These are phyloP conservation scores for Drosophila mauritiana DNA, from an alignment of 1,140 invertebrate genomes.

Conservation along the genomic window DNA sequence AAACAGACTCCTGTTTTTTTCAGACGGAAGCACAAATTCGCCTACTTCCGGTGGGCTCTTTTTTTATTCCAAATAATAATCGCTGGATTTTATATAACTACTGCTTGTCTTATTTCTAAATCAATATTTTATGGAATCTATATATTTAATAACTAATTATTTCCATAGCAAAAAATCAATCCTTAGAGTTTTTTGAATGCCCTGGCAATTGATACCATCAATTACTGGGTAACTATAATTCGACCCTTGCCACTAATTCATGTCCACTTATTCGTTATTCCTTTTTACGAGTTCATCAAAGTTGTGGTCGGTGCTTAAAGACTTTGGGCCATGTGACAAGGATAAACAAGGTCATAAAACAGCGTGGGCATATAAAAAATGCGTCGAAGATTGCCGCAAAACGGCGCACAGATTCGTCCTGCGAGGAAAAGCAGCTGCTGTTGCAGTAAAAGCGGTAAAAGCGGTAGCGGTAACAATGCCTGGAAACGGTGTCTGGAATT, in stretches of 20 bases:
- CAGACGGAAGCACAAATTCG: background rate
- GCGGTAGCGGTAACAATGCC: conserved; percentile 33
- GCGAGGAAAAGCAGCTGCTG: conserved; percentile 18
- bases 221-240: conserved; percentile 33
- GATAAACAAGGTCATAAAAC: conserved; percentile 80
- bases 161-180: too few species aligned
- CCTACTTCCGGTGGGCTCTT: conserved; percentile 6
- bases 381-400: conserved; percentile 51
- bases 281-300: conserved; percentile 79
- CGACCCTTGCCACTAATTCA: conserved; percentile 35
- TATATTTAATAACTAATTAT: background rate
- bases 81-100: background rate
- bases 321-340: conserved; percentile 68
- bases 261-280: conserved; percentile 39
- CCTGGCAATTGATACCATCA: background rate
- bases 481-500: conserved; percentile 50
- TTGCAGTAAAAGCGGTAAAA: conserved; percentile 30
- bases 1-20: conserved; percentile 11
- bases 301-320: conserved; percentile 73
- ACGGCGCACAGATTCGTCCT: conserved; percentile 56
- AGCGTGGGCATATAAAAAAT: conserved; percentile 41
- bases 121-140: background rate
- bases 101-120: conserved; percentile 1
- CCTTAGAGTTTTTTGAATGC: too few species aligned
- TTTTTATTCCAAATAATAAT: background rate